Conservation (phyloP, 2,113 vertebrate genomes). For the Craseonycteris thonglongyai region DNA sequence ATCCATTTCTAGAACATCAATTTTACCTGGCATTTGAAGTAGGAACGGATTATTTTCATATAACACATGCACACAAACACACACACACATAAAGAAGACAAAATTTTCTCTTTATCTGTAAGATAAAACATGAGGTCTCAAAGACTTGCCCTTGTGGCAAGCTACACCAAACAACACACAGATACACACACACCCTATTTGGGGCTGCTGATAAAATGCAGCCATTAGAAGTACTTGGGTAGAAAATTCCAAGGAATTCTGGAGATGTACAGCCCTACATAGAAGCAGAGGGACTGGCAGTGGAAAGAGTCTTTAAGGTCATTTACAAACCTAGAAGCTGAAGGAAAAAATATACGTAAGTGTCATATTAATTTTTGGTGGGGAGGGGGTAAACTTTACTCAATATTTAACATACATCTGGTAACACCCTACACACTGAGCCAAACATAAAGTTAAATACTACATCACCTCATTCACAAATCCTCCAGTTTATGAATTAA, state of each 20-base stretch:
- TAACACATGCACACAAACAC: not conserved
- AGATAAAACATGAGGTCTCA: not conserved
- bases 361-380: not conserved
- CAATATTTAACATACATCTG: not conserved
- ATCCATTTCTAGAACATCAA: not conserved
- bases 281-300: not conserved
- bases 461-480: not conserved
- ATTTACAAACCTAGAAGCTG: slow-evolving; percentile 13
- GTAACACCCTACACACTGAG: not conserved
- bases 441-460: not conserved
- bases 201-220: not conserved
- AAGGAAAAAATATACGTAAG: not conserved
- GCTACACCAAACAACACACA: not conserved
- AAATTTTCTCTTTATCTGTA: not conserved
- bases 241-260: not conserved
- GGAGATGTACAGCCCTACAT: not conserved
- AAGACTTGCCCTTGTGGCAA: not conserved
- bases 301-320: not conserved
- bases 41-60: not conserved
- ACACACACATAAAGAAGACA: not conserved
- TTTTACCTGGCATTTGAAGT: slow-evolving; percentile 5
- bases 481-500: not conserved
- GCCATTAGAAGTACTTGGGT: not conserved
- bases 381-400: not conserved
- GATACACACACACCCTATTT: rapidly evolving